phyloP scores from a whole-genome alignment of 2,888 invertebrate genomes.

The Gnatocerus cornutus region DNA sequence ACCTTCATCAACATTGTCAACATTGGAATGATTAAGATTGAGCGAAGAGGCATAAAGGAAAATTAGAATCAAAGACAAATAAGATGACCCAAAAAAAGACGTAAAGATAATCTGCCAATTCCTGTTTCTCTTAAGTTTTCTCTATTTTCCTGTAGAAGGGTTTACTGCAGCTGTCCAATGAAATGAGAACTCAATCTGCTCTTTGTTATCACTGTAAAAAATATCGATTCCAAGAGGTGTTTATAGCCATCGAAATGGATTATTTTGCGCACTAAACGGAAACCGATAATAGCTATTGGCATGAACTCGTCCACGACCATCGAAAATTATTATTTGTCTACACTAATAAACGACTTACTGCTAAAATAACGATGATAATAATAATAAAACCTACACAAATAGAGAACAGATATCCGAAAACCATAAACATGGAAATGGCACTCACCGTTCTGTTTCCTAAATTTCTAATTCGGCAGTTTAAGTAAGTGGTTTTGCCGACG shows the following conservation, averaged over 20 bases:
- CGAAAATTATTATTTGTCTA: neutral
- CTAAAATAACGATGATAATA: slow-evolving; percentile 15
- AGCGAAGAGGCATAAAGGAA: neutral
- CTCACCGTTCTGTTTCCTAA: slow-evolving; percentile 85
- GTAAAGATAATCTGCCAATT: neutral
- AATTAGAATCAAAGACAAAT: slow-evolving; percentile 6
- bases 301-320: slow-evolving; percentile 4
- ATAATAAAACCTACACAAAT: slow-evolving; percentile 14
- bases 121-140: neutral
- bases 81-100: neutral
- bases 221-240: slow-evolving; percentile 5
- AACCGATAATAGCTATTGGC: slow-evolving; percentile 19
- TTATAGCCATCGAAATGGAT: slow-evolving; percentile 13
- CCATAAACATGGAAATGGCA: slow-evolving; percentile 22
- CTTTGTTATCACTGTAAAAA: neutral
- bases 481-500: slow-evolving; percentile 84
- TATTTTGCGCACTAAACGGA: slow-evolving; percentile 19
- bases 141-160: neutral
- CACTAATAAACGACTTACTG: slow-evolving; percentile 5
- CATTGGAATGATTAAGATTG: slow-evolving; percentile 13
- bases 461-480: slow-evolving; percentile 84
- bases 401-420: slow-evolving; percentile 11
- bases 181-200: neutral
- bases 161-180: too few relatives aligned
- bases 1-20: slow-evolving; percentile 29